phyloP scores from a whole-genome alignment of 2,113 vertebrate species.

The Syrmaticus mikado region DNA sequence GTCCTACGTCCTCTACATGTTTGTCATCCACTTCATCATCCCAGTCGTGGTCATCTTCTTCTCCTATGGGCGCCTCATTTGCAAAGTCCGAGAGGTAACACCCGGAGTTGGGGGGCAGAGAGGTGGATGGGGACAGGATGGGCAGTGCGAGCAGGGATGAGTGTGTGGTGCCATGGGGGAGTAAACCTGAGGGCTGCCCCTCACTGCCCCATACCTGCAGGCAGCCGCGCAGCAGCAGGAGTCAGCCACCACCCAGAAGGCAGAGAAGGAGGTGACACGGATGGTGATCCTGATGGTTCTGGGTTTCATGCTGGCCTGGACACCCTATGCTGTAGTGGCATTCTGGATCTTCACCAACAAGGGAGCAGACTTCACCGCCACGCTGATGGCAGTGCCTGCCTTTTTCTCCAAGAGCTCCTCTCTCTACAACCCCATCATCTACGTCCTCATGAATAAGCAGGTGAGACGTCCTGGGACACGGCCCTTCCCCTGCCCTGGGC shows the following conservation, averaged over 20 bases:
- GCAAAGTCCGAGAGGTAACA: constrained; percentile 83
- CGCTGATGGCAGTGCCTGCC: constrained; percentile 78
- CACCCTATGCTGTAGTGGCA: constrained; percentile 78
- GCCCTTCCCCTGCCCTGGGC: background rate
- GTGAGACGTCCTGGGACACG: constrained; percentile 11
- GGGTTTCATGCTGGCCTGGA: constrained; percentile 81
- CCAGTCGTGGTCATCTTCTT: constrained; percentile 81
- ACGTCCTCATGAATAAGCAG: constrained; percentile 80
- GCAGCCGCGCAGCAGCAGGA: constrained; percentile 84
- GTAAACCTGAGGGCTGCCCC: background rate
- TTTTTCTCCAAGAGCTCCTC: constrained; percentile 88
- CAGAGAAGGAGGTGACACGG: constrained; percentile 82
- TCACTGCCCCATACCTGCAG: constrained; percentile 2
- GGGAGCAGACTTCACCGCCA: constrained; percentile 77
- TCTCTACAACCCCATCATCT: constrained; percentile 77
- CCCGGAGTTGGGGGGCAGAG: background rate
- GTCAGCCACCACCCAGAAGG: constrained; percentile 83
- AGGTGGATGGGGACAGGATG: accelerated
- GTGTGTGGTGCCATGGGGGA: accelerated
- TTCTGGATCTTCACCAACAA: constrained; percentile 87
- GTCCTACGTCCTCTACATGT: constrained; percentile 83
- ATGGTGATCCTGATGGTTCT: constrained; percentile 85
- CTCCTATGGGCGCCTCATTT: constrained; percentile 81
- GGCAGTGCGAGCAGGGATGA: accelerated
- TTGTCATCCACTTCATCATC: constrained; percentile 73